phyloP scores from a whole-genome alignment of 2,797 vertebrate genomes.

The Lepus oiostolus region DNA sequence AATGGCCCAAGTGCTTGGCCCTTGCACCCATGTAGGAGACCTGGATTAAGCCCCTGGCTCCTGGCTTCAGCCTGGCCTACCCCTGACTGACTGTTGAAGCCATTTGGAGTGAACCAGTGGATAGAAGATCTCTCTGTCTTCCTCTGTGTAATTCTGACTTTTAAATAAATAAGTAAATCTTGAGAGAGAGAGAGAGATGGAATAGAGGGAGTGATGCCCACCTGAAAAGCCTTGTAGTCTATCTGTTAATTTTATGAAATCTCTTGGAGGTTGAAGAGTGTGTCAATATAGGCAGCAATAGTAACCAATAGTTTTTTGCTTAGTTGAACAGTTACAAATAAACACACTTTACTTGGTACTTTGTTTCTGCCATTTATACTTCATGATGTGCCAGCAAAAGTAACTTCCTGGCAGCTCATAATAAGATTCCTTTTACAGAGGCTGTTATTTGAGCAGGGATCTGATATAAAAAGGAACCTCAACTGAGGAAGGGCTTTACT shows the following conservation, averaged over 20 bases:
- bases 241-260: conserved; percentile 21
- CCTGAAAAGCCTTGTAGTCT: not conserved
- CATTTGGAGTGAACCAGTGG: no score
- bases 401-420: not conserved
- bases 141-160: no score
- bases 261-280: not conserved
- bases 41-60: no score
- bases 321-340: conserved; percentile 1
- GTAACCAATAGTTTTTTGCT: conserved; percentile 10
- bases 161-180: no score
- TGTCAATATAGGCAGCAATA: not conserved
- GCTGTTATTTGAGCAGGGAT: not conserved
- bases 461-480: not conserved
- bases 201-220: not conserved
- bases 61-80: no score
- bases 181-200: no score
- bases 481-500: not conserved
- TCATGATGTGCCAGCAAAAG: not conserved
- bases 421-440: not conserved
- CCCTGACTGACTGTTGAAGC: no score
- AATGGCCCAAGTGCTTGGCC: no score
- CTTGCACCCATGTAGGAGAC: no score
- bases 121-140: no score
- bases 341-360: conserved; percentile 57
- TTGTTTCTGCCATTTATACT: conserved; percentile 39